Base-by-base conservation (phyloP, 2,888 invertebrate species). In the Campopleginae sp. region DNA sequence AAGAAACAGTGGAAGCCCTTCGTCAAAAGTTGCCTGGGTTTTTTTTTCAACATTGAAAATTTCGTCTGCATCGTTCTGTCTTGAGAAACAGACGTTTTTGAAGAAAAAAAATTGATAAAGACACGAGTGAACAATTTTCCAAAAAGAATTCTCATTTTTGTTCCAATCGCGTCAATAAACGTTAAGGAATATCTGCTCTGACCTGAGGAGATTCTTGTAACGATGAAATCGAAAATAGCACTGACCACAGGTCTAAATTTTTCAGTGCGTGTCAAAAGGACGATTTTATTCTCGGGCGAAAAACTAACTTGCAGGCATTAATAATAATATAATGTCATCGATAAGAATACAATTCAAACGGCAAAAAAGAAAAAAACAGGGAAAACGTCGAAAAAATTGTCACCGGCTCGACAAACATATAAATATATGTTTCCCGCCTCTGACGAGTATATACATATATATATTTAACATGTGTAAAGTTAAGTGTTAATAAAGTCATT, bases 401-500 rank as follows among this genome's bases (percentile, higher is more conserved):
- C 76, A 72, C 77, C 80, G 71, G 80, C 80, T 71, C 61, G 77
- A 72, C 72, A 70, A 82, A 38, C 90, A 88, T 89, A 84, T 88
- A 87, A 87, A 89, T 91, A 91, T 92, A 91, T 90, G 90, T 91
- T 88, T 90, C 88, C 90, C 27, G 27, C 27, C 17, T 17, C 8
- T n/a, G 46, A 91, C 91, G 90, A 90, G 85, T 85, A 65, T 80
- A 80, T 84, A 85, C 87, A 89, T 89, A 87, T 80, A 87, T 80
- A 91, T 89, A 90, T 89, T 89, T 91, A 91, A 91, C 90, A 91
- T 88, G 91, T 93, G 92, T 92, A 93, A 92, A 92, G 88, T 91
- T 92, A 92, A 91, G 90, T 91, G 89, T 91, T 91, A 93, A 93
- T 93, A 93, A 93, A 93, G 91, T 90, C 90, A 92, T 92, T 92